Evolutionary conservation across 1,140 invertebrate species (phyloP), one percentile per base, ranked within the genome.

Genomic region (Sitodiplosis mosellana): DNA sequence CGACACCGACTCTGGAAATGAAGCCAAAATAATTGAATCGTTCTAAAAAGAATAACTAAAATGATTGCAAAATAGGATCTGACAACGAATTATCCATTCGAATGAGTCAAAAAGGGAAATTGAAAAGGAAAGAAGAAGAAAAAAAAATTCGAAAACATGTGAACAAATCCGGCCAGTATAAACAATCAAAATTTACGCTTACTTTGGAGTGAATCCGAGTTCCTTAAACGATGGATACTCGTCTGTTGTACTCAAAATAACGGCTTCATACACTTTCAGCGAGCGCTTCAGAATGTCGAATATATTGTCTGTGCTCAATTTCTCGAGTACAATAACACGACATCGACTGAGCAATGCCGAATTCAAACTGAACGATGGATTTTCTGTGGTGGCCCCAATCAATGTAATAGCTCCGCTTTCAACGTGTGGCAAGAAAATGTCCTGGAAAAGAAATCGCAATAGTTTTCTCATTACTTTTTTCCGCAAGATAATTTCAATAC

Each of bases 371-470:
- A 87, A 89, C 1, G 83, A 87, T 38, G 87, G 87, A 67, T 89
- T 90, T 65, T 90, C 85, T 45, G 87, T 90, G 2, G 87, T 90
- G 1, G 87, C 86, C 34, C 86, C 87, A 49, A 90, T 76, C 42
- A 90, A 60, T 22, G 71, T 80, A n/a, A 90, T 78, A 7, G 75
- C 80, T 1, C 87, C 85, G 59, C 75, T 77, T 65, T 89, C 87
- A 20, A 89, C 76, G 63, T 83, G 77, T 12, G 81, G 76, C 42
- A 89, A 58, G 63, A 89, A 84, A 46, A 76, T 75, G 60, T 90
- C 86, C 43, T 43, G 19, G 19, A 18, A 2, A 4, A 43, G 19
- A 43, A 15, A 18, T 2, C 12, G 12, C 56, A 75, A 70, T 47
- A 63, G 63, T n/a, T n/a, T n/a, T n/a, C n/a, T n/a, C n/a, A n/a